phyloP scores from a whole-genome alignment of 2,888 invertebrate genomes.

The Drosophila buzzatii region DNA sequence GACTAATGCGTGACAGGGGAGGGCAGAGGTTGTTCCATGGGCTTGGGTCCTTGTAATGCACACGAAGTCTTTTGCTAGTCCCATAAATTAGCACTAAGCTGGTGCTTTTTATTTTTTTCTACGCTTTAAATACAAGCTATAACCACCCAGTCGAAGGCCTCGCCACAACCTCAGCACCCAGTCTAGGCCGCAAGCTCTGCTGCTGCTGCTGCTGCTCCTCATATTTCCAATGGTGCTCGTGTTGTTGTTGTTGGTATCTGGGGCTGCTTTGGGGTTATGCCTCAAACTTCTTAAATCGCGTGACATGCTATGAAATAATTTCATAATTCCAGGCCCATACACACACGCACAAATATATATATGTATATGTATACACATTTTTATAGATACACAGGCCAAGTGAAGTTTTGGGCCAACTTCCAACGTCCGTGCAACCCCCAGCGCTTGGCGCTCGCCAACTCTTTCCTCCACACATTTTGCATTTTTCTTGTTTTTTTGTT shows the following conservation, averaged over 20 bases:
- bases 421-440: constrained; percentile 11
- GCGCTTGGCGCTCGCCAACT: constrained; percentile 8
- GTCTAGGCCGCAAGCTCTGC: too few species aligned
- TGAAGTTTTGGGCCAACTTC: constrained; percentile 38
- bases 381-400: constrained; percentile 39
- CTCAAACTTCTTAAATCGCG: constrained; percentile 67
- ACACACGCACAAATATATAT: constrained; percentile 19
- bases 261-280: constrained; percentile 25
- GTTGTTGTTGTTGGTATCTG: constrained; percentile 16
- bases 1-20: too few species aligned
- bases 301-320: constrained; percentile 66
- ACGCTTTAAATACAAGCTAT: constrained; percentile 3
- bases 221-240: constrained; percentile 21
- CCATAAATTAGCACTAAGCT: constrained; percentile 46
- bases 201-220: neutral
- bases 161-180: neutral
- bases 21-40: too few species aligned
- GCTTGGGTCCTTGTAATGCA: constrained; percentile 12
- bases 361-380: constrained; percentile 5
- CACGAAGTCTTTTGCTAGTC: constrained; percentile 27
- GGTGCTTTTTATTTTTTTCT: neutral
- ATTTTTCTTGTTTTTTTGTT: neutral
- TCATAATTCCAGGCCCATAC: constrained; percentile 64
- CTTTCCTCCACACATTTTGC: constrained; percentile 15
- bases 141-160: neutral